Percentiles rank a stretch among this genome's conserved stretches.
These are phyloP conservation scores for Caenorhabditis remanei DNA, from an alignment of 1,140 invertebrate species.

Conservation along the genomic window DNA sequence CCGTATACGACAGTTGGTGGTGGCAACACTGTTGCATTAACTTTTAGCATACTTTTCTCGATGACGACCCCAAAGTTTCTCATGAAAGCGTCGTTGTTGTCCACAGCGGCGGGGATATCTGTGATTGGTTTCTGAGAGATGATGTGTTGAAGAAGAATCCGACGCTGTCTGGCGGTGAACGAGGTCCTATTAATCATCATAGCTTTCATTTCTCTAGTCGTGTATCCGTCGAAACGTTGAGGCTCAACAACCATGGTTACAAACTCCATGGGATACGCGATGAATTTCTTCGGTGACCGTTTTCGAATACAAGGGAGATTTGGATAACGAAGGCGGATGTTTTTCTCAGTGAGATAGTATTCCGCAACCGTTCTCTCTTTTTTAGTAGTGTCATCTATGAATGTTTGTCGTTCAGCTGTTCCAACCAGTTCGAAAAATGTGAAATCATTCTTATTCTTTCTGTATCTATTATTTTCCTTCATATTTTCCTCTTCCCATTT, in stretches of 20 bases:
- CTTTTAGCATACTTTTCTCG: neutral
- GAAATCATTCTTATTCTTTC: constrained; percentile 18
- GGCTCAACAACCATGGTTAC: neutral
- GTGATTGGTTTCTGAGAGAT: neutral
- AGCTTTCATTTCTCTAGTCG: neutral
- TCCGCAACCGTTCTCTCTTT: neutral
- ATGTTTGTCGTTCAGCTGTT: neutral
- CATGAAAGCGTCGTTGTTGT: constrained; percentile 28
- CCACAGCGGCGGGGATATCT: neutral
- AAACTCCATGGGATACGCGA: constrained; percentile 31
- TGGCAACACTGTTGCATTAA: constrained; percentile 39
- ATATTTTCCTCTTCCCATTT: too few species aligned
- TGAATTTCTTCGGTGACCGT: neutral
- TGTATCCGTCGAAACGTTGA: neutral
- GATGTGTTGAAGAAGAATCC: neutral
- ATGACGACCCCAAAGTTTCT: neutral
- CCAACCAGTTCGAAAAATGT: neutral
- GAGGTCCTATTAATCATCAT: neutral
- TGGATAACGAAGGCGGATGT: constrained; percentile 12
- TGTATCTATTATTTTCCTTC: too few species aligned
- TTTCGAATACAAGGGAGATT: constrained; percentile 8
- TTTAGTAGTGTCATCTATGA: neutral
- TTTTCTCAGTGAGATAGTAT: neutral
- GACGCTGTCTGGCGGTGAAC: neutral
- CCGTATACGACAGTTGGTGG: constrained; percentile 1